A percentile compares a stretch with the other conserved stretches of the same genome.
These are phyloP conservation scores for Chiridota heheva DNA, from an alignment of 35 echinoderm and acorn worm genomes.

Conservation along the genomic window DNA sequence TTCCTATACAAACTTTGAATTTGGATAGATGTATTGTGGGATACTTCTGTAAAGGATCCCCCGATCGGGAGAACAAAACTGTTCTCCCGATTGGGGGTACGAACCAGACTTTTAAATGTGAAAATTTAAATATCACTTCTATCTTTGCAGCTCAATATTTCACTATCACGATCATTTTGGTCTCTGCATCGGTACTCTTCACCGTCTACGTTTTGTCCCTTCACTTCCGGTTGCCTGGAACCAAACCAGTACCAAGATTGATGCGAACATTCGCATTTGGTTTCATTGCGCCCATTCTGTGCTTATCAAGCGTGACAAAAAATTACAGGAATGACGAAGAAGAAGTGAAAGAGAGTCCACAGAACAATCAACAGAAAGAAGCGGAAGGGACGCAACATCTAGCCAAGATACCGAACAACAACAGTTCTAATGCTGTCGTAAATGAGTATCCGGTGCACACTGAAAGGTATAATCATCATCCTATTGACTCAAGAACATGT, in stretches of 20 bases:
- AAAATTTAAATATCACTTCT: neutral
- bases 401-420: neutral
- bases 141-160: conserved; percentile 68
- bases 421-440: neutral
- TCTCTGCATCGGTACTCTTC: conserved; percentile 66
- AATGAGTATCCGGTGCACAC: no score
- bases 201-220: conserved; percentile 78
- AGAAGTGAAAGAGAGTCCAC: neutral
- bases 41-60: no score
- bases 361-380: conserved; percentile 22
- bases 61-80: no score
- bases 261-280: conserved; percentile 49
- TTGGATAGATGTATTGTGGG: no score
- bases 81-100: no score
- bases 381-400: neutral
- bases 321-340: neutral
- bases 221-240: conserved; percentile 75
- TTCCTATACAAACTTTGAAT: no score
- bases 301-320: conserved; percentile 14
- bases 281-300: conserved; percentile 59
- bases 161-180: conserved; percentile 65
- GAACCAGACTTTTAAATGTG: neutral
- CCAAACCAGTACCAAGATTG: conserved; percentile 55
- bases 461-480: no score
- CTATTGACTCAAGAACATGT: no score